Evolutionary conservation across 2,797 vertebrate species (phyloP).

Genomic region (Rousettus madagascariensis): DNA sequence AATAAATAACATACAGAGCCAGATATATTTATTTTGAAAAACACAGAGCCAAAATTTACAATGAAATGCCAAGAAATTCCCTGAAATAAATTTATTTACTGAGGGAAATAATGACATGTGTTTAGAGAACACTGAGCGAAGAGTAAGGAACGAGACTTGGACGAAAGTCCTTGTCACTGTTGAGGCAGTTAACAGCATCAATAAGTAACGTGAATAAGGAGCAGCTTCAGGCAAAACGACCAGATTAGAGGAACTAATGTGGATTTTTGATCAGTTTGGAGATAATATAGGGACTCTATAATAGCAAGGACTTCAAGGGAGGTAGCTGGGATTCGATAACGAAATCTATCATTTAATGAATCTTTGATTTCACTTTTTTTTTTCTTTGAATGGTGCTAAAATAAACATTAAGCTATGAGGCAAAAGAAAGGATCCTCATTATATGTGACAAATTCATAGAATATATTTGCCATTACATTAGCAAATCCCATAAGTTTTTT

Average conservation of each 20-base stretch:
- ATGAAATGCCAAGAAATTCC: neutral
- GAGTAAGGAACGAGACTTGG: neutral
- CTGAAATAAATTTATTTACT: neutral
- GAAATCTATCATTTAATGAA: neutral
- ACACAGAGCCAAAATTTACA: neutral
- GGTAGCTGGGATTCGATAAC: neutral
- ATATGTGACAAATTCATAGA: neutral
- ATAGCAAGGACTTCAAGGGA: neutral
- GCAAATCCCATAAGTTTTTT: neutral
- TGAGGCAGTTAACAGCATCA: neutral
- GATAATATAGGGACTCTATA: neutral
- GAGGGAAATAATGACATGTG: neutral
- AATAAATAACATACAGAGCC: neutral
- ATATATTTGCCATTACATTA: neutral
- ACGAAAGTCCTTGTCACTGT: neutral
- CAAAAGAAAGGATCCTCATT: neutral
- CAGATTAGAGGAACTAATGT: neutral
- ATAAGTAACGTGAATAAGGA: neutral
- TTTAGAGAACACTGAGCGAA: neutral
- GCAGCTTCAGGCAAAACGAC: neutral
- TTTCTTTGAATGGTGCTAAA: neutral
- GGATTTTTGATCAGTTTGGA: neutral
- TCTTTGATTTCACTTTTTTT: neutral
- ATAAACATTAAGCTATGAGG: neutral
- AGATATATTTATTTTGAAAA: neutral